Evolutionary conservation across 1,140 invertebrate species (phyloP), one percentile per base, ranked within the genome.

Genomic region (Bicyclus anynana): DNA sequence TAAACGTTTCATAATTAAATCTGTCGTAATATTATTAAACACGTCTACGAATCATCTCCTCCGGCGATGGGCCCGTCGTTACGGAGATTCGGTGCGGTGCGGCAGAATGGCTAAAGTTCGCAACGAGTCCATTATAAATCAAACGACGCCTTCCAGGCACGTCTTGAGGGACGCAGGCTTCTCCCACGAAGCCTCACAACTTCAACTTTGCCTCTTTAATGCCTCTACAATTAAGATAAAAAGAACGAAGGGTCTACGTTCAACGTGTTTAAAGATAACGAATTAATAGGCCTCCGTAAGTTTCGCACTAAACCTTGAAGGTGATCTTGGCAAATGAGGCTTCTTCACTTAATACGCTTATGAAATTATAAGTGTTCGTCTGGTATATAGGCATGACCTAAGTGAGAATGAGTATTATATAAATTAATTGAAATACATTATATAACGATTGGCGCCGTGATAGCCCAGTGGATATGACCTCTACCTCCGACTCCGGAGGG

Each of bases 41-140:
- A 84, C 83, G 80, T 87, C 80, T 83, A 82, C 77, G 85, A 84
- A 86, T 86, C 83, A 85, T 85, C 80, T 84, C 83, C 83, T 81
- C 76, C 77, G 82, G 82, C 84, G 77, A 77, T 78, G 74, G 81
- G 83, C 77, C 80, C 77, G 74, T 86, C 83, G 80, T 85, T 87
- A 86, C 82, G 75, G 80, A 84, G 81, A 79, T 83, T 80, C 74
- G 73, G 72, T 76, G 77, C 74, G 72, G 74, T 73, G 68, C 80
- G 70, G 66, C 53, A 74, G 77, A 88, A 88, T 86, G 85, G 83
- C 75, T 69, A 81, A 88, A 88, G 76, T 86, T 88, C 79, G 67
- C 81, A 77, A 84, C 83, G 77, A 86, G 83, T 88, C 85, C 82
- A 88, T 88, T 88, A 88, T 88, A 88, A 88, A 88, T 88, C 85